A percentile compares a stretch with the other conserved stretches of the same genome.
These are phyloP conservation scores for Mus caroli DNA, from an alignment of 2,797 vertebrate genomes.

Conservation along the genomic window DNA sequence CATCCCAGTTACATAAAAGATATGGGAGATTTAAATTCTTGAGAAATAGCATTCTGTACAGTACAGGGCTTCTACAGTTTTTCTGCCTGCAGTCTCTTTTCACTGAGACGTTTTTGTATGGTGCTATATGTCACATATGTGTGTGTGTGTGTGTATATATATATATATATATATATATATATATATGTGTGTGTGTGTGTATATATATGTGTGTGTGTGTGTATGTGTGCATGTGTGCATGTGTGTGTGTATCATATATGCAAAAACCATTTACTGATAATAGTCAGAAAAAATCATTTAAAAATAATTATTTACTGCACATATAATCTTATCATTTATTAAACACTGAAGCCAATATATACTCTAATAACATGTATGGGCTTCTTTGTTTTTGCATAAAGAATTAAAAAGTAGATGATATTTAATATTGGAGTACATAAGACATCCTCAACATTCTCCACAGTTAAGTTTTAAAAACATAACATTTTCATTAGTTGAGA, in stretches of 20 bases:
- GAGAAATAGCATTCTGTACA: neutral
- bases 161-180: no score
- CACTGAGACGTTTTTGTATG: neutral
- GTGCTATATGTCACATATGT: neutral
- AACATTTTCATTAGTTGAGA: neutral
- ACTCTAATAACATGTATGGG: neutral
- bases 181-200: no score
- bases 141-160: neutral
- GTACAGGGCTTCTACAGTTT: neutral
- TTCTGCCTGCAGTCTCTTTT: neutral
- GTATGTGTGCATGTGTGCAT: neutral
- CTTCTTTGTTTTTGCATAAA: neutral
- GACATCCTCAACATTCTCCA: neutral
- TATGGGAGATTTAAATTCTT: neutral
- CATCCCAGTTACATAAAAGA: conserved; percentile 4
- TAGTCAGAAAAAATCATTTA: neutral
- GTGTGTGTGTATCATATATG: neutral
- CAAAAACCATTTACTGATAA: neutral
- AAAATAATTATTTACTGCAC: neutral
- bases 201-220: no score
- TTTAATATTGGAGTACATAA: neutral
- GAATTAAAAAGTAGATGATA: neutral
- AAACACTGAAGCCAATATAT: neutral
- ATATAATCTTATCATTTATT: neutral
- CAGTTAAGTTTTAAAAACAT: neutral